Evolutionary conservation across 2,888 invertebrate genomes (phyloP).

Genomic region (Crematogaster levior): DNA sequence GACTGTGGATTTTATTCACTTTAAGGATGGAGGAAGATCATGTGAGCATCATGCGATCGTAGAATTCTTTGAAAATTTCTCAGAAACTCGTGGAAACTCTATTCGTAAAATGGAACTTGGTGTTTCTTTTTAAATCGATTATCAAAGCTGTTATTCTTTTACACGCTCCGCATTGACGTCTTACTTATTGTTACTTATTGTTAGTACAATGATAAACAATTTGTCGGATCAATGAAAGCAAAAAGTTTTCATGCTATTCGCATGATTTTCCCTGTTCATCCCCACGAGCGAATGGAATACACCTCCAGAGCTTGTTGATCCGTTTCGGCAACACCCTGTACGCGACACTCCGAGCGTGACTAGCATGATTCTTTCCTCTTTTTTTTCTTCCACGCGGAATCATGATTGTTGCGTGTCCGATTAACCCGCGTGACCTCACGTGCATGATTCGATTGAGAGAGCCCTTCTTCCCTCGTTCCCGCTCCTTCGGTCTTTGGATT

Average conservation of each 20-base stretch:
- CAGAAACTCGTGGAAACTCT: not conserved
- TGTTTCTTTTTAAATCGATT: not conserved
- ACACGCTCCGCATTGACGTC: not conserved
- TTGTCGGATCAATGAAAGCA: too few relatives aligned
- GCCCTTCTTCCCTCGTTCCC: conserved; percentile 19
- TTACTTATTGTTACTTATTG: too few relatives aligned
- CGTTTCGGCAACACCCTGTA: not conserved
- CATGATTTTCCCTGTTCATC: not conserved
- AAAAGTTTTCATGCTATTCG: too few relatives aligned
- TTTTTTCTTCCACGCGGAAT: conserved; percentile 50
- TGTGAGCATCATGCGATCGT: not conserved
- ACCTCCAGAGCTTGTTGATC: not conserved
- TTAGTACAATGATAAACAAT: not conserved
- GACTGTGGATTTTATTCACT: not conserved
- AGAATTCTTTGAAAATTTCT: not conserved
- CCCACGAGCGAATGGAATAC: not conserved
- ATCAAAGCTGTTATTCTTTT: not conserved
- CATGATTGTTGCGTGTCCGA: conserved; percentile 63
- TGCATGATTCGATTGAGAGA: conserved; percentile 65
- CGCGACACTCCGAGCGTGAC: conserved; percentile 60
- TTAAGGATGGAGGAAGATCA: not conserved
- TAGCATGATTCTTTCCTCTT: conserved; percentile 54
- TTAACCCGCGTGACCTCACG: conserved; percentile 63
- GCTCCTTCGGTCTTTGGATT: conserved; percentile 36
- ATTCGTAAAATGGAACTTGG: not conserved